phyloP scores from a whole-genome alignment of 2,888 invertebrate genomes.

The Apodemia hepburni region DNA sequence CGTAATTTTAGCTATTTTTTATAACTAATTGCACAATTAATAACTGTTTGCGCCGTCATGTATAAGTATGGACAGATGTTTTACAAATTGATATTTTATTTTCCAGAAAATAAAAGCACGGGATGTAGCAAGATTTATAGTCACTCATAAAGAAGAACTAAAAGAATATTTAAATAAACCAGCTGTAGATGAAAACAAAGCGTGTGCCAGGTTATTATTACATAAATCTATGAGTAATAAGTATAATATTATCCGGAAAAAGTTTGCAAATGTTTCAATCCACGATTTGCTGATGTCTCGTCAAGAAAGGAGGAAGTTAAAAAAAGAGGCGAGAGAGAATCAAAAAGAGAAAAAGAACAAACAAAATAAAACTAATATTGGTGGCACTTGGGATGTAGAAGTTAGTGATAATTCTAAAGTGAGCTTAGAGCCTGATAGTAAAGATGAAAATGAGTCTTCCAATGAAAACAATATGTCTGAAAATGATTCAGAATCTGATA shows the following conservation, averaged over 20 bases:
- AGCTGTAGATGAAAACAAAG: constrained; percentile 55
- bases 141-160: constrained; percentile 58
- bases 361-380: constrained; percentile 37
- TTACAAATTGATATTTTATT: constrained; percentile 9
- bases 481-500: constrained; percentile 21
- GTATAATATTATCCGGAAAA: constrained; percentile 54
- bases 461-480: constrained; percentile 21
- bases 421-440: neutral
- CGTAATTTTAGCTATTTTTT: too few species aligned
- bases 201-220: constrained; percentile 60
- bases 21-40: too few species aligned
- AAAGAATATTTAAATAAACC: constrained; percentile 59
- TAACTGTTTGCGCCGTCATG: too few species aligned
- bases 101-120: constrained; percentile 71
- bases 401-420: neutral
- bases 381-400: constrained; percentile 19
- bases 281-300: constrained; percentile 68
- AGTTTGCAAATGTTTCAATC: constrained; percentile 59
- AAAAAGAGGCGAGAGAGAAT: constrained; percentile 61
- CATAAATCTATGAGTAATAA: constrained; percentile 64
- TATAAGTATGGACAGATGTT: too few species aligned
- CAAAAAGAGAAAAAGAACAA: constrained; percentile 46
- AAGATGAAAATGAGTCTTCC: constrained; percentile 19
- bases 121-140: constrained; percentile 61
- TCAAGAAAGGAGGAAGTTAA: constrained; percentile 58